A percentile compares a stretch with the other conserved stretches of the same genome.
Conservation (phyloP, 2,888 invertebrate genomes). For the Lathronympha strigana region DNA sequence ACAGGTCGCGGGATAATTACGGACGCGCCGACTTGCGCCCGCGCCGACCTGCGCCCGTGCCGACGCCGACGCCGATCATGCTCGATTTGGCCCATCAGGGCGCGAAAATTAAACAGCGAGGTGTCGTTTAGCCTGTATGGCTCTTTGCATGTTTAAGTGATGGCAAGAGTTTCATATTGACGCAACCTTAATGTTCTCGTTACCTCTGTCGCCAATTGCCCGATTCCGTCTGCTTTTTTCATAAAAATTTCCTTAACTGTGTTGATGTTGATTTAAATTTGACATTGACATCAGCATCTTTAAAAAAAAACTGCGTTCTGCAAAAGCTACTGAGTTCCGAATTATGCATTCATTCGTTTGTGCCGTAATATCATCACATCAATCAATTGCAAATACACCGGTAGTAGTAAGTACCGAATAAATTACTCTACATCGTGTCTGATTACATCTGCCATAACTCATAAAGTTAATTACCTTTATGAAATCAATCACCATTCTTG, state of each 20-base stretch:
- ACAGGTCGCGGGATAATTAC: constrained; percentile 77
- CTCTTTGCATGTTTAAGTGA: no score
- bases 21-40: constrained; percentile 54
- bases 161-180: no score
- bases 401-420: constrained; percentile 3
- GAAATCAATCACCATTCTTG: constrained; percentile 32
- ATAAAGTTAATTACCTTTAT: constrained; percentile 22
- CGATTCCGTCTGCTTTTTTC: no score
- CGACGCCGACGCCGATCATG: background rate
- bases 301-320: no score
- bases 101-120: no score
- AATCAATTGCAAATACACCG: constrained; percentile 21
- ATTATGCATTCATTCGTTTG: constrained; percentile 2
- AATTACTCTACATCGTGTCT: constrained; percentile 23
- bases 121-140: no score
- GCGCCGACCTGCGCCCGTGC: constrained; percentile 44
- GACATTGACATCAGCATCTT: no score
- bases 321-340: no score
- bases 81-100: background rate
- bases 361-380: background rate
- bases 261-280: no score
- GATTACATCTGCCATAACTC: constrained; percentile 27
- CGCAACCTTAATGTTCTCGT: no score
- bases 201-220: no score
- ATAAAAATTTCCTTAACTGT: no score